Base-by-base conservation (phyloP, 2,888 invertebrate genomes). In the Nysson spinosus region DNA sequence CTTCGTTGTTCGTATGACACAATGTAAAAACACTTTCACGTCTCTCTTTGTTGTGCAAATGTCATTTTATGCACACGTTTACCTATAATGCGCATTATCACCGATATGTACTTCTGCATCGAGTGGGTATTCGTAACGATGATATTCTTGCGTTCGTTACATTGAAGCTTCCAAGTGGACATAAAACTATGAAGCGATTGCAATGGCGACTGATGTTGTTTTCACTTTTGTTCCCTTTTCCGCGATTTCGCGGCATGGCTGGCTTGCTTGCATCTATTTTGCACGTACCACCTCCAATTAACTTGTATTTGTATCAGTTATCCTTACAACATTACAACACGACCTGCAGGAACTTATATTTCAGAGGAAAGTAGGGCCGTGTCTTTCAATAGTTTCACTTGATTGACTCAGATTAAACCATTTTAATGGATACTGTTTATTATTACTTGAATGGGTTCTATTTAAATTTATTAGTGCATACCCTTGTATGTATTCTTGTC, bases 211-310 rank as follows among this genome's bases (percentile, higher is more conserved):
- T 47, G 24, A 32, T 52, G 30, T n/a, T 37, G 22, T 26, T 47
- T 28, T 20, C 24, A 16, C 14, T 24, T 12, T 12, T 19, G 32
- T 40, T 30, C 16, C 47, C 40, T 44, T 39, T 39, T 55, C 35
- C 56, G 40, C 9, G 16, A 40, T 37, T 55, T 28, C 60, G 37
- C 42, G 55, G 75, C 72, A 73, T 75, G 75, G 37, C 60, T 46
- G 63, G 77, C 79, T 78, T 81, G 79, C 78, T 81, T 80, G 79
- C 71, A 65, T 71, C 24, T 57, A 62, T 69, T 55, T 60, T 80
- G 83, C 83, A 83, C 81, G 80, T 57, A 55, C 65, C 66, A 65
- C 56, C 54, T 46, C 60, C 49, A 35, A 20, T 32, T 52, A 30
- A 22, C n/a, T 19, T 32, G 47, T 19, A 14, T 63, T 51, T 28